Base-by-base conservation (phyloP, 2,888 invertebrate species). In the Acutogordius australiensis region DNA sequence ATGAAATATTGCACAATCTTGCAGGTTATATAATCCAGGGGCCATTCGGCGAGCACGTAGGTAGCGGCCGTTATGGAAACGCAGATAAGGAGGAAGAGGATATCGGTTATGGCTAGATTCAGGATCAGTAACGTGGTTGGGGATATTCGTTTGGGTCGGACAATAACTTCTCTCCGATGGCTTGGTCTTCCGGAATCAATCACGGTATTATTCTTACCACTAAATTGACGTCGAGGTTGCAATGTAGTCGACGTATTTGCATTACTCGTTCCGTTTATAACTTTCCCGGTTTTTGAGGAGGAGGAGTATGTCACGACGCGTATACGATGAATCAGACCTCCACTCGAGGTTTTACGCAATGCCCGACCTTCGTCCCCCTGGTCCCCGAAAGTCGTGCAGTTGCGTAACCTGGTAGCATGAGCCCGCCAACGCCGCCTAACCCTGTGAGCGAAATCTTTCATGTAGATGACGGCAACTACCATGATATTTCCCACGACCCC, bases 61-160 rank as follows among this genome's bases (percentile, higher is more conserved):
- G 82, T 82, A 18, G 82, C 80, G 1, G 84, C 85, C 1, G 86
- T 86, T 70, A 84, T 84, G 0, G 87, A 87, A 28, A 87, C 84
- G 72, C 86, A 88, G 72, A 86, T 84, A 61, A 84, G 78, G 51
- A 87, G 84, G 70, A 88, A 87, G 8, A 84, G 76, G 30, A 88
- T 74, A 70, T 87, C 87, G 45, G 87, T 85, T 28, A 85, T 76
- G 1, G 87, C 86, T 63, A 87, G 73, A 70, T 84, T 86, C 63
- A 85, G 81, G 66, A 87, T 87, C 37, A 88, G 77, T 57, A 86
- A 76, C 70, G 87, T 86, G 8, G 37, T 37, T 8, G 37, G 37
- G 26, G 82, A 84, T 66, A 85, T 76, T 84, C 87, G 85, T 67
- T 81, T 80, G 65, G 82, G 81, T 73, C 85, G 84, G n/a, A n/a